Percentiles rank a stretch among this genome's conserved stretches.
Evolutionary conservation across 2,888 invertebrate genomes (phyloP).

Genomic region (Perdita meconis): DNA sequence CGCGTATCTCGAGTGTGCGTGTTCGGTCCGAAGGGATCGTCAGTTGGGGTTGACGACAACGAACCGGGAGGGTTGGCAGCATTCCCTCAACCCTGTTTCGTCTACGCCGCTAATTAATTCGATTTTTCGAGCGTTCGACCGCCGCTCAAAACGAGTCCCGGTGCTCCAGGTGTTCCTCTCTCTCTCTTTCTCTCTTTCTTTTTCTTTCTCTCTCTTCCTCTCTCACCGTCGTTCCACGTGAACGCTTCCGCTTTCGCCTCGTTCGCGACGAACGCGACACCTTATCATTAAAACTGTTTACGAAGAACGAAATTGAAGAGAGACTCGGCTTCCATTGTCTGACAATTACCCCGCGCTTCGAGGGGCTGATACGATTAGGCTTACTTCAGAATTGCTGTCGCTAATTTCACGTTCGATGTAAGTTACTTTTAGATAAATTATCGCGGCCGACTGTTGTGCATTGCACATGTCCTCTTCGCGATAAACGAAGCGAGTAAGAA

Average conservation of each 20-base stretch:
- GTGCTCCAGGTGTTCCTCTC: not conserved
- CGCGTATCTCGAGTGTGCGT: slow-evolving; percentile 58
- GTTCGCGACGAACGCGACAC: too few relatives aligned
- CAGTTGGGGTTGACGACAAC: slow-evolving; percentile 57
- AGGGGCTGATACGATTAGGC: not conserved
- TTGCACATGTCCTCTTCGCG: too few relatives aligned
- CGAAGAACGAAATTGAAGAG: too few relatives aligned
- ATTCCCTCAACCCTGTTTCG: slow-evolving; percentile 36
- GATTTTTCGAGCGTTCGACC: slow-evolving; percentile 48
- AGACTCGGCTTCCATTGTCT: not conserved
- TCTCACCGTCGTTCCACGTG: too few relatives aligned
- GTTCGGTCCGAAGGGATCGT: slow-evolving; percentile 53
- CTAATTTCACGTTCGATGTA: slow-evolving; percentile 25
- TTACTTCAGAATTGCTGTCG: not conserved
- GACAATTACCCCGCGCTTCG: too few relatives aligned
- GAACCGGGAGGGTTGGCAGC: slow-evolving; percentile 45
- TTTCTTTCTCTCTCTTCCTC: too few relatives aligned
- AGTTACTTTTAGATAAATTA: slow-evolving; percentile 27
- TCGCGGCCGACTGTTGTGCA: too few relatives aligned
- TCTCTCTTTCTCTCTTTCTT: too few relatives aligned
- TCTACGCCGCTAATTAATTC: slow-evolving; percentile 69
- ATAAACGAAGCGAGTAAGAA: too few relatives aligned
- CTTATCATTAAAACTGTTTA: too few relatives aligned
- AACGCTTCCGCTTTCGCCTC: too few relatives aligned
- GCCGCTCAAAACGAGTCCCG: slow-evolving; percentile 23